A percentile compares a stretch with the other conserved stretches of the same genome.
These are phyloP conservation scores for Danio tinwini DNA, from an alignment of 2,797 vertebrate genomes.

Conservation along the genomic window DNA sequence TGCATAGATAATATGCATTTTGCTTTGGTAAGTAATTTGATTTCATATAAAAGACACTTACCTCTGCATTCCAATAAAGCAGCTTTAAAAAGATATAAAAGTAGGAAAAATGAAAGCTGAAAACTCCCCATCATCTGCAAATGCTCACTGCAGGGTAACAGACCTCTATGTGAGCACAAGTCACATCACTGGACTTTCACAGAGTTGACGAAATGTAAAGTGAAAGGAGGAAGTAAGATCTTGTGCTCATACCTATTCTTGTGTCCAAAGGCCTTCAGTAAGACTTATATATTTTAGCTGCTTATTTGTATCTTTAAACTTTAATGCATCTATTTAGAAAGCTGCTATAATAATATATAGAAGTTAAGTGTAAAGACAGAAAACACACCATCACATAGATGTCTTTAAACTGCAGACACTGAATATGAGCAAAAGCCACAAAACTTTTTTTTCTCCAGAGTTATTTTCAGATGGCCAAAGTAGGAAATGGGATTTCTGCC, in stretches of 20 bases:
- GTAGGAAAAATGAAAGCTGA: neutral
- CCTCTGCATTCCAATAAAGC: conserved; percentile 20
- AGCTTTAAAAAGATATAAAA: conserved; percentile 6
- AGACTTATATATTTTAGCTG: no score
- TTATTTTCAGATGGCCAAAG: neutral
- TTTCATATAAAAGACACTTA: conserved; percentile 5
- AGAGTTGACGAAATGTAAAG: neutral
- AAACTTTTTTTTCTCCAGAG: neutral
- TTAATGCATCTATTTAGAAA: neutral
- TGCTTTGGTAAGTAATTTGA: neutral
- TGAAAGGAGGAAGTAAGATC: neutral
- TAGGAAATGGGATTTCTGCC: neutral
- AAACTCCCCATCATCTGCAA: neutral
- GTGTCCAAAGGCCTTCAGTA: neutral
- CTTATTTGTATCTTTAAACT: no score
- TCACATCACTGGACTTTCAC: neutral
- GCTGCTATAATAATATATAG: neutral
- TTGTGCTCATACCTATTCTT: neutral
- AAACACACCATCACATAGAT: neutral
- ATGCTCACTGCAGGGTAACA: neutral
- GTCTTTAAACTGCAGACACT: neutral
- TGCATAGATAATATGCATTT: neutral
- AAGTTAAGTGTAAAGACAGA: neutral
- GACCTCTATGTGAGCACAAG: neutral
- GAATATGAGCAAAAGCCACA: neutral